Conservation (phyloP, 2,888 invertebrate genomes). For the Eutolmus rufibarbis region DNA sequence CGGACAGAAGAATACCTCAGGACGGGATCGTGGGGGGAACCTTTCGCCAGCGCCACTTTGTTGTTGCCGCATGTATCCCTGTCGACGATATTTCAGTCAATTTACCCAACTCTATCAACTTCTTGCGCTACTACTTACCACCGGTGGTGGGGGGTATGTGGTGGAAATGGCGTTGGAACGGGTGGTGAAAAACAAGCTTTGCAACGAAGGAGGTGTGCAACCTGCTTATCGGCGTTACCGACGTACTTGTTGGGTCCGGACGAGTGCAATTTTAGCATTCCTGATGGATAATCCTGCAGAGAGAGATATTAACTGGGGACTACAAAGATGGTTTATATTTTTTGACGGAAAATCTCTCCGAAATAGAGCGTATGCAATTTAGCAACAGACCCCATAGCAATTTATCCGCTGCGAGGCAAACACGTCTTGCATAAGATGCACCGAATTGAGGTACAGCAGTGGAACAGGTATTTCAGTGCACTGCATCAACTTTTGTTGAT, state of each 20-base stretch:
- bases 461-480: background rate
- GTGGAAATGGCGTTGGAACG: background rate
- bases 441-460: background rate
- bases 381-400: background rate
- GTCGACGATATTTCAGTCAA: constrained; percentile 11
- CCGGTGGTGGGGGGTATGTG: background rate
- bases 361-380: background rate
- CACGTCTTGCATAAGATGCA: constrained; percentile 6
- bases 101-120: constrained; percentile 24
- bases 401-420: background rate
- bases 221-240: background rate
- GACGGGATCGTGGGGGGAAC: background rate
- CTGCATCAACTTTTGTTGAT: background rate
- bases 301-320: background rate
- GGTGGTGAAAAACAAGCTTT: background rate
- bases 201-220: background rate
- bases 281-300: background rate
- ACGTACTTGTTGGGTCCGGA: background rate
- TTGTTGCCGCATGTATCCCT: background rate
- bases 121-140: background rate
- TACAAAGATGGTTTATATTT: constrained; percentile 4
- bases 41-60: background rate
- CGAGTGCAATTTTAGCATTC: background rate
- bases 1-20: background rate
- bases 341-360: background rate